Evolutionary conservation across 2,797 vertebrate species (phyloP), one percentile per base, ranked within the genome.

Genomic region (Xerus rutilus): DNA sequence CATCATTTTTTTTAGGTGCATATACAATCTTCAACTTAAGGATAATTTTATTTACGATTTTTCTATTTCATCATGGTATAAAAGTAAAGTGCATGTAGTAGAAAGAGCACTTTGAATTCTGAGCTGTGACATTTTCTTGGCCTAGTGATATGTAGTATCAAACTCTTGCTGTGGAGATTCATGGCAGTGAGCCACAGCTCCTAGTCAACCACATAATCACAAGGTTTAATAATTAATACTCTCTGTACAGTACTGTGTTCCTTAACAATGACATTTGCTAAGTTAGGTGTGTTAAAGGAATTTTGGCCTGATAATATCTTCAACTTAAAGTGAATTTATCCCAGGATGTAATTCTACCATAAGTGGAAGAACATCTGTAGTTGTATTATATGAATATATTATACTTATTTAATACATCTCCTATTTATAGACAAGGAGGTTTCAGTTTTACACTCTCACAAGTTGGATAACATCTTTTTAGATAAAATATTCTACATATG

Each of bases 1-100:
- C 32, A 25, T 78, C 14, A 21, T 54, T 77, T 96, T 94, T 67
- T 83, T 94, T 86, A 73, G 12, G 32, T 82, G 18, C 25, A 11
- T 57, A 13, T 43, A 1, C 0, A 69, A 4, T 5, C 5, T 4
- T 8, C 9, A 11, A 35, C 20, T 43, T 73, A 57, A n/a, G 2
- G 6, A 25, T 28, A 30, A 0, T 39, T 65, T 57, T 7, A 45
- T 10, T 39, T 7, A 21, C 3, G 23, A 65, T 9, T 5, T 76
- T 72, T 52, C 45, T 21, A 14, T 7, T 74, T 54, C 3, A 28
- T 57, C 15, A 74, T 54, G 28, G 59, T 74, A 10, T 25, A 5
- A 64, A 94, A 35, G 30, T n/a, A 35, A 59, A 67, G 12, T 7
- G 45, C 18, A 15, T 83, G 12, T 54, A 64, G 28, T 4, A 39